phyloP scores from a whole-genome alignment of 37 sponge, comb jelly and placozoan genomes.

The Petrosia ficiformis region DNA sequence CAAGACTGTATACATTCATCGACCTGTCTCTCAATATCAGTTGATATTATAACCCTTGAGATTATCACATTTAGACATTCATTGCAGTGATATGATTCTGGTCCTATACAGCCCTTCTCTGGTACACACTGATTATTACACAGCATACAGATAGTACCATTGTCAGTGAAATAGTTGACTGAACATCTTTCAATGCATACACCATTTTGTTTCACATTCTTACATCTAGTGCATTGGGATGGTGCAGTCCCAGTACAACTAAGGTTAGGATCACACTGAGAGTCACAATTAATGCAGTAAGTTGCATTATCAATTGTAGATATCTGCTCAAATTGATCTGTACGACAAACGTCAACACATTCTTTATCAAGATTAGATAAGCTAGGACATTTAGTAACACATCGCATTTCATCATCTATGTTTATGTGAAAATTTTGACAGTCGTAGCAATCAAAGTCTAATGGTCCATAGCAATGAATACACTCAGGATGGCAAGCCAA shows the following conservation, averaged over 20 bases:
- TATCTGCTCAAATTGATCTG: constrained; percentile 26
- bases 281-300: constrained; percentile 46
- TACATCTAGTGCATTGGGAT: constrained; percentile 43
- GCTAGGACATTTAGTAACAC: constrained; percentile 47
- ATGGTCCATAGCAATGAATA: constrained; percentile 27
- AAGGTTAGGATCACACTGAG: constrained; percentile 26
- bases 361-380: constrained; percentile 33
- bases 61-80: constrained; percentile 39
- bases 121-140: constrained; percentile 48
- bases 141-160: constrained; percentile 33
- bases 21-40: too few relatives aligned
- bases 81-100: constrained; percentile 44
- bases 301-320: neutral
- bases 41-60: neutral
- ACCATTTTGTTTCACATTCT: neutral
- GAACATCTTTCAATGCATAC: constrained; percentile 41
- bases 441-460: constrained; percentile 25
- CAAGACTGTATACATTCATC: constrained; percentile 39
- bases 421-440: constrained; percentile 35
- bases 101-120: constrained; percentile 46
- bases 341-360: constrained; percentile 50
- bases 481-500: constrained; percentile 40
- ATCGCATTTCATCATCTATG: constrained; percentile 4
- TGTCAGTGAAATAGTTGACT: constrained; percentile 8
- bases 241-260: constrained; percentile 53